phyloP scores from a whole-genome alignment of 1,140 invertebrate genomes.

The Akabosia matsudoensis region DNA sequence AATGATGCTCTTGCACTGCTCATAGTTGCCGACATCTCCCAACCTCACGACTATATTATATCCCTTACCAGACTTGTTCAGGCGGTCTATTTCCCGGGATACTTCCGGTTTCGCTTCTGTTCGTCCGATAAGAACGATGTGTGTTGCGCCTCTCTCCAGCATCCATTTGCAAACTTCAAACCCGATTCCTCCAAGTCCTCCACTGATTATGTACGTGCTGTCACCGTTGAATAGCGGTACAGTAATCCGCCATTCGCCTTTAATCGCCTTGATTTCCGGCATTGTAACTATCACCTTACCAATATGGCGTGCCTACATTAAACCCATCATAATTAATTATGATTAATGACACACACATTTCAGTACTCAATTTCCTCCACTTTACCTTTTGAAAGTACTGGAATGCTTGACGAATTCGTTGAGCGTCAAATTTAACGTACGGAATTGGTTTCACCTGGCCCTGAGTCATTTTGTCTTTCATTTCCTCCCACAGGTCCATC shows the following conservation, averaged over 20 bases:
- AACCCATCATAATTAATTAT: no score
- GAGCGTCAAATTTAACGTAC: neutral
- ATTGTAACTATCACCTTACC: conserved; percentile 4
- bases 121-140: neutral
- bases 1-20: neutral
- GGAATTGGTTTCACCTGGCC: neutral
- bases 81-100: neutral
- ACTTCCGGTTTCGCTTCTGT: neutral
- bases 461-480: neutral
- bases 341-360: no score
- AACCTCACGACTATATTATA: neutral
- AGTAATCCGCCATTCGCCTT: neutral
- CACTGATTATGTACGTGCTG: conserved; percentile 21
- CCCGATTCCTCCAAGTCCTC: conserved; percentile 22
- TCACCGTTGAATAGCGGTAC: neutral
- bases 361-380: no score
- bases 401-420: neutral
- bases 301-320: no score
- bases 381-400: neutral
- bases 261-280: neutral
- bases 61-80: neutral
- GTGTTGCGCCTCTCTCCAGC: neutral
- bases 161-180: neutral
- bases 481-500: neutral
- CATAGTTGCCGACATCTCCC: neutral